Percentiles rank a stretch among this genome's conserved stretches.
Evolutionary conservation across 1,140 invertebrate species (phyloP).

Genomic region (Drosophila burlai): DNA sequence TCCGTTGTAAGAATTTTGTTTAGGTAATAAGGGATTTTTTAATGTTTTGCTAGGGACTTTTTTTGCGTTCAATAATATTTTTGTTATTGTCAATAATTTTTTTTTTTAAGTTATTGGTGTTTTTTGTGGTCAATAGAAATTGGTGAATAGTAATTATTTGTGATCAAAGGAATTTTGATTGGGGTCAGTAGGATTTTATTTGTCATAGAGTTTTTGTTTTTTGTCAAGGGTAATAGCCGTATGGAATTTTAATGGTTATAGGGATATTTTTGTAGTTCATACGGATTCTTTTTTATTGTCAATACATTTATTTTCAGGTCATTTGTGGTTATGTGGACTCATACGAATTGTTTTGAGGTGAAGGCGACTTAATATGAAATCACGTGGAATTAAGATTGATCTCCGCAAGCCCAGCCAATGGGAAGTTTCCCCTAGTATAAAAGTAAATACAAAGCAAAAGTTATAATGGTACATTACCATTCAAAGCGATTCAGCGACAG

Average conservation of each 20-base stretch:
- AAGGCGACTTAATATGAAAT: no score
- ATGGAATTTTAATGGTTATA: no score
- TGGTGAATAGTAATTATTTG: no score
- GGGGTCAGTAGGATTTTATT: no score
- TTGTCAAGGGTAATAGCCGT: no score
- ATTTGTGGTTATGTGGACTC: no score
- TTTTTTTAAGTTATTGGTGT: neutral
- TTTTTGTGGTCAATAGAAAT: neutral
- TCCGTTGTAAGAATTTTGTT: neutral
- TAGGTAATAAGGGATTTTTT: neutral
- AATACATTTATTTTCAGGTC: no score
- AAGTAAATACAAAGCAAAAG: neutral
- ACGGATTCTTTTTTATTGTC: no score
- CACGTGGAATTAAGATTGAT: no score
- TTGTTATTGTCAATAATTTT: neutral
- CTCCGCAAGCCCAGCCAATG: neutral
- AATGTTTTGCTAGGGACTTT: neutral
- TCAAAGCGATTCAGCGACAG: neutral
- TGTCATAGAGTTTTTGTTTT: no score
- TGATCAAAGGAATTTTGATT: neutral
- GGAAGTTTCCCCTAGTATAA: neutral
- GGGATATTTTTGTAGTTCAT: no score
- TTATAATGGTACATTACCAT: slow-evolving; percentile 5
- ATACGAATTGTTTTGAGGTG: no score
- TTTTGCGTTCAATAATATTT: neutral